Evolutionary conservation across 2,113 vertebrate species (phyloP), one percentile per base, ranked within the genome.

Genomic region (Cacatua alba): DNA sequence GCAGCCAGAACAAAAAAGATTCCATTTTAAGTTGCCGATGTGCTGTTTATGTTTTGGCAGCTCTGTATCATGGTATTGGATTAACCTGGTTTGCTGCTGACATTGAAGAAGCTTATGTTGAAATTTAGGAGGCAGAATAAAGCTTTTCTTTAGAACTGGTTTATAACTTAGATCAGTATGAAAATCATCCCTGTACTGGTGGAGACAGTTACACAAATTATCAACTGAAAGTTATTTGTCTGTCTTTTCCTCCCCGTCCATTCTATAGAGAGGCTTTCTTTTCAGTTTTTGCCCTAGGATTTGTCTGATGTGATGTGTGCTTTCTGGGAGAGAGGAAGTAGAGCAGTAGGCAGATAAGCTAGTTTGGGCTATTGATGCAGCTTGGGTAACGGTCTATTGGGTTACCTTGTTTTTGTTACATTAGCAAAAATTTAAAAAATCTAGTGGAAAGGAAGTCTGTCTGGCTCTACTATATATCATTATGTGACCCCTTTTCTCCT

Each of bases 41-140:
- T 60, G 48, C 65, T 82, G 31, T 70, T 96, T 86, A 78, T 88
- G 53, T 60, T 90, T 95, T 90, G 79, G 79, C 82, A 86, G 35
- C 49, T 74, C 59, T 74, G 2, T 72, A 7, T 25, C 33, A 37
- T 72, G 68, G 46, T 88, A 60, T 4, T 67, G 75, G 92, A 59
- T 94, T 95, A 93, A 89, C 83, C 81, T 64, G 74, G 52, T 84
- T 92, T 86, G 37, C 48, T 88, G 48, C 23, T 88, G 68, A 43
- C 41, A 15, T 29, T 82, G 41, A 75, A 46, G 86, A 67, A 81
- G 67, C 46, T 86, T 88, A 17, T 74, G 68, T 65, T 82, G 59
- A 90, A 65, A 37, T 82, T 53, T 16, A 39, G 69, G 70, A 82
- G 21, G 31, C 78, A 91, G 70, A 85, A 43, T 70, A 64, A 82